Evolutionary conservation across 2,113 vertebrate genomes (phyloP).

Genomic region (Myotis yumanensis): DNA sequence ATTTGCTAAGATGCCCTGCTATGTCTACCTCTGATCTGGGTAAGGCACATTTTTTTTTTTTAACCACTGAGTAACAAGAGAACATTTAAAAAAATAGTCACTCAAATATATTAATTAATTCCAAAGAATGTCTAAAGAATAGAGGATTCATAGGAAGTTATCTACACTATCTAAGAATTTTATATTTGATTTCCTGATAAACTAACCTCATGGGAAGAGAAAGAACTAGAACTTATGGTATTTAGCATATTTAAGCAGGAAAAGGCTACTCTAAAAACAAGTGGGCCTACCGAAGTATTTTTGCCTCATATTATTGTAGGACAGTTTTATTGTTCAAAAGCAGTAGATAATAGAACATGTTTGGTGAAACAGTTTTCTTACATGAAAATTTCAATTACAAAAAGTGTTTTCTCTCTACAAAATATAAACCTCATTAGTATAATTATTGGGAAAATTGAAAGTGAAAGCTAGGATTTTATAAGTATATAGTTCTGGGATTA

Average conservation of each 20-base stretch:
- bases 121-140: conserved; percentile 11
- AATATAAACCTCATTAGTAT: background rate
- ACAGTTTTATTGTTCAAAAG: conserved; percentile 32
- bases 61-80: background rate
- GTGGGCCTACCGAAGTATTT: background rate
- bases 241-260: conserved; percentile 4
- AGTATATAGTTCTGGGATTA: conserved; percentile 33
- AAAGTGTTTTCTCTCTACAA: conserved; percentile 3
- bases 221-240: background rate
- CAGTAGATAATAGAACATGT: background rate
- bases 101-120: conserved; percentile 18
- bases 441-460: conserved; percentile 50
- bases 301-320: background rate
- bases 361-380: conserved; percentile 52
- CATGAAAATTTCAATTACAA: conserved; percentile 45
- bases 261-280: conserved; percentile 7
- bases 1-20: conserved; percentile 1
- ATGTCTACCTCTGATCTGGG: background rate
- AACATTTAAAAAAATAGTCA: background rate
- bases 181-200: background rate
- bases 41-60: background rate
- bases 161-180: background rate
- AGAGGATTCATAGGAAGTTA: background rate
- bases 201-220: background rate
- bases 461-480: conserved; percentile 16